These are phyloP conservation scores for Phenganax marumi DNA, from an alignment of 92 coral and sea anemone genomes.

Conservation along the genomic window DNA sequence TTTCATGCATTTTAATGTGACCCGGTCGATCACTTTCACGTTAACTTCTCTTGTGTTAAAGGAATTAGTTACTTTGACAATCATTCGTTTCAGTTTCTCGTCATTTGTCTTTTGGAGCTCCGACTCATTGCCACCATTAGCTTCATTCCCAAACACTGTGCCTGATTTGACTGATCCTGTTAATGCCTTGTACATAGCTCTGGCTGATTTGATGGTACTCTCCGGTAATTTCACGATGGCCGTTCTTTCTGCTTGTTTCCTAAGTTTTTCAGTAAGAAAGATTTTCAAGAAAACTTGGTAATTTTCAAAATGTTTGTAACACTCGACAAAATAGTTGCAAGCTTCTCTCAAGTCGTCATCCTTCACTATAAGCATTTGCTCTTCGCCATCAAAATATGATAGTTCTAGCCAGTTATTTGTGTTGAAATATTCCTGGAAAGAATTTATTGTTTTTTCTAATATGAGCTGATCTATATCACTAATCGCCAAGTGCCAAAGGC, in stretches of 20 bases:
- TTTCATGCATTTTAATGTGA: conserved; percentile 28
- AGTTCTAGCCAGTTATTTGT: conserved; percentile 29
- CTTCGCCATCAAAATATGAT: conserved; percentile 49
- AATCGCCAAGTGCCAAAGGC: conserved; percentile 39
- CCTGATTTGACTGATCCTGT: background rate
- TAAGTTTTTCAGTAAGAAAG: conserved; percentile 37
- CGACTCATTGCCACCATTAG: background rate
- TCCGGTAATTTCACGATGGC: conserved; percentile 1
- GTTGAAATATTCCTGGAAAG: conserved; percentile 31
- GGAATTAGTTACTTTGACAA: conserved; percentile 11
- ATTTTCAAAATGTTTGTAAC: conserved; percentile 30
- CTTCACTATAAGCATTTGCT: conserved; percentile 30
- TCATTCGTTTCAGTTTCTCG: conserved; percentile 37
- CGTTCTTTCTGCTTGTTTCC: background rate
- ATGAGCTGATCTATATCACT: background rate
- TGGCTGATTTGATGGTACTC: conserved; percentile 25
- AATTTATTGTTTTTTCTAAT: conserved; percentile 7
- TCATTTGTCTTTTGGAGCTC: background rate
- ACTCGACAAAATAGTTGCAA: conserved; percentile 15
- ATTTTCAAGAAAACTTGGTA: conserved; percentile 34
- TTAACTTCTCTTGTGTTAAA: conserved; percentile 25
- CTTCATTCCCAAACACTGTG: background rate
- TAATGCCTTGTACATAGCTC: conserved; percentile 17
- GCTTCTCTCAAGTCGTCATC: conserved; percentile 9
- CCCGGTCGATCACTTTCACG: conserved; percentile 36